A percentile compares a stretch with the other conserved stretches of the same genome.
Evolutionary conservation across 30 jellyfish, hydroid and myxozoan species (phyloP).

Genomic region (Morbakka virulenta): DNA sequence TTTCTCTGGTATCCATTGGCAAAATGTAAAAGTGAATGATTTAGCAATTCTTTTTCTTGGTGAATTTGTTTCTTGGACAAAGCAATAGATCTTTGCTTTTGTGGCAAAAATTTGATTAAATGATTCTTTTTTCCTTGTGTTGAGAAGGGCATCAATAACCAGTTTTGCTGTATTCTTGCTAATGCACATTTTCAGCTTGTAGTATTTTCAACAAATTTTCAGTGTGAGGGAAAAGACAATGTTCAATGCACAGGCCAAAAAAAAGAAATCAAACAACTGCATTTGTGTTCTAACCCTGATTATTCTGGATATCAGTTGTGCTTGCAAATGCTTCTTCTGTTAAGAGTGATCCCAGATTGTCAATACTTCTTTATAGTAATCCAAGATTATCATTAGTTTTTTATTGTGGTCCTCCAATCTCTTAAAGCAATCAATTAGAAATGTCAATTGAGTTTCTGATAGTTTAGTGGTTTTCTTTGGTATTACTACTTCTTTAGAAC

Average conservation of each 20-base stretch:
- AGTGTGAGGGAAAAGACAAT: not conserved
- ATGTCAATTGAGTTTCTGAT: not conserved
- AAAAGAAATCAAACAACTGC: not conserved
- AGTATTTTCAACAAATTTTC: not conserved
- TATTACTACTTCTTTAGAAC: not conserved
- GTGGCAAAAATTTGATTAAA: not conserved
- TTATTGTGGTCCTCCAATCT: too few species aligned
- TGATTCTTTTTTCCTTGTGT: not conserved
- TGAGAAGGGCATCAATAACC: not conserved
- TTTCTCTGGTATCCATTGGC: not conserved
- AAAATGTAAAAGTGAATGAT: not conserved
- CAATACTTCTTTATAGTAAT: not conserved
- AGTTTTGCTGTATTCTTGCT: not conserved
- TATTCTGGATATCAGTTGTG: too few species aligned
- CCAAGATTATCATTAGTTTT: too few species aligned
- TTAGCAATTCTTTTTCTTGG: not conserved
- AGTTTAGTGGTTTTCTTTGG: not conserved
- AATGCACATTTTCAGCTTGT: not conserved
- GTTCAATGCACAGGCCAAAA: not conserved
- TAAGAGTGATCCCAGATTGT: not conserved
- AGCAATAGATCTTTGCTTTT: not conserved
- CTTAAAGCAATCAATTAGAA: not conserved
- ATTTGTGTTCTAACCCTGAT: not conserved
- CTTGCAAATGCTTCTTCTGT: not conserved
- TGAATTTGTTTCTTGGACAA: not conserved